These are phyloP conservation scores for Chelon auratus DNA, from an alignment of 2,797 vertebrate species.

Conservation along the genomic window DNA sequence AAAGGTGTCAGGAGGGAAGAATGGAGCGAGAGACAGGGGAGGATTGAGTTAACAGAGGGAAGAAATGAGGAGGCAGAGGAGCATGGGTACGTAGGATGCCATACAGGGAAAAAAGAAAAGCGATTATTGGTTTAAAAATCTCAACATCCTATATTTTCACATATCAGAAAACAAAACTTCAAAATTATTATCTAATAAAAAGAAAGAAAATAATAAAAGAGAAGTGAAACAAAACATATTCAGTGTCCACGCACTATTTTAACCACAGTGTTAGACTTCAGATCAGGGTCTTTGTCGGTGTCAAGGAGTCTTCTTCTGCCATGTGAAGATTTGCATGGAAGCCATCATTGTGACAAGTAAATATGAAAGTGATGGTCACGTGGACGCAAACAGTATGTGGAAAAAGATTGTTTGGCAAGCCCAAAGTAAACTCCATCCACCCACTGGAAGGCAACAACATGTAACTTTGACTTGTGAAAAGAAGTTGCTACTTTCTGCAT, in stretches of 20 bases:
- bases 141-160: not conserved
- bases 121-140: constrained; percentile 3
- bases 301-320: not conserved
- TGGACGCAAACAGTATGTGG: not conserved
- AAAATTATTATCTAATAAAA: too few species aligned
- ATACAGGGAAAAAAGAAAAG: not conserved
- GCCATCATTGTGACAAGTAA: not conserved
- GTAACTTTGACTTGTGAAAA: not conserved
- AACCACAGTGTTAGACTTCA: too few species aligned
- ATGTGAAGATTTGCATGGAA: not conserved
- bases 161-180: too few species aligned
- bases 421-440: not conserved
- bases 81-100: not conserved
- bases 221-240: too few species aligned
- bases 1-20: constrained; percentile 50
- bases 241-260: too few species aligned
- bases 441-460: not conserved
- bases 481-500: not conserved
- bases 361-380: not conserved
- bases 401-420: not conserved
- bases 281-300: not conserved
- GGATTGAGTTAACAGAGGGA: not conserved
- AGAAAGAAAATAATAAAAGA: not conserved
- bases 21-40: not conserved
- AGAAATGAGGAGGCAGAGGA: not conserved